These are phyloP conservation scores for Anagyrus pseudococci DNA, from an alignment of 2,888 invertebrate genomes.

Conservation along the genomic window DNA sequence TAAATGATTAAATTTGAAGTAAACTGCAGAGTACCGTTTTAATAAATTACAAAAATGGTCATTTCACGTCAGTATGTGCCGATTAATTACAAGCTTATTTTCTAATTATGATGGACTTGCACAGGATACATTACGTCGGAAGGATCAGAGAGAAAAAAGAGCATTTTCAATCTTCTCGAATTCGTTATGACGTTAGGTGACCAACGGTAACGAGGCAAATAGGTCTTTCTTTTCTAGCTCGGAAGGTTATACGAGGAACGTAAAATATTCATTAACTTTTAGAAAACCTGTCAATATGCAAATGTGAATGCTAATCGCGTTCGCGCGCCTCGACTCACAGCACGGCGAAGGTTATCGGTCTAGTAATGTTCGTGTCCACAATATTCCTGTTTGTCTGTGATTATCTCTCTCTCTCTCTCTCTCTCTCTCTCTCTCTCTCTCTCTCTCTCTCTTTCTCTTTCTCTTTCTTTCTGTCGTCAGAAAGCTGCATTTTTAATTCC, in stretches of 20 bases:
- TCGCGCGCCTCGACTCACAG: slow-evolving; percentile 39
- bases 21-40: slow-evolving; percentile 13
- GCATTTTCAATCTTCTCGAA: slow-evolving; percentile 43
- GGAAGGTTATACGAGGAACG: slow-evolving; percentile 38
- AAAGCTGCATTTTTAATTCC: slow-evolving; percentile 16
- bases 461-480: neutral
- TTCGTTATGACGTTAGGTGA: slow-evolving; percentile 41
- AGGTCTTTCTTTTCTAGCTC: slow-evolving; percentile 40
- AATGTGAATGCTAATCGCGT: slow-evolving; percentile 59
- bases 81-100: slow-evolving; percentile 23
- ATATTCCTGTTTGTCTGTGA: slow-evolving; percentile 37
- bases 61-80: slow-evolving; percentile 2
- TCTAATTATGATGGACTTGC: slow-evolving; percentile 29
- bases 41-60: slow-evolving; percentile 12
- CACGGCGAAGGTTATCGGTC: slow-evolving; percentile 49
- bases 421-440: neutral
- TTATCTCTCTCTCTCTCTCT: neutral
- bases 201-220: slow-evolving; percentile 44
- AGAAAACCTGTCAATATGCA: slow-evolving; percentile 62
- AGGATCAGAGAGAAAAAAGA: slow-evolving; percentile 29
- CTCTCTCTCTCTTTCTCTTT: neutral
- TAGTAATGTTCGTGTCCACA: slow-evolving; percentile 45
- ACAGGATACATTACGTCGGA: slow-evolving; percentile 1
- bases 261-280: slow-evolving; percentile 63
- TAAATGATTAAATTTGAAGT: slow-evolving; percentile 19